Base-by-base conservation (phyloP, 1,140 invertebrate genomes). In the Aphidius ervi region DNA sequence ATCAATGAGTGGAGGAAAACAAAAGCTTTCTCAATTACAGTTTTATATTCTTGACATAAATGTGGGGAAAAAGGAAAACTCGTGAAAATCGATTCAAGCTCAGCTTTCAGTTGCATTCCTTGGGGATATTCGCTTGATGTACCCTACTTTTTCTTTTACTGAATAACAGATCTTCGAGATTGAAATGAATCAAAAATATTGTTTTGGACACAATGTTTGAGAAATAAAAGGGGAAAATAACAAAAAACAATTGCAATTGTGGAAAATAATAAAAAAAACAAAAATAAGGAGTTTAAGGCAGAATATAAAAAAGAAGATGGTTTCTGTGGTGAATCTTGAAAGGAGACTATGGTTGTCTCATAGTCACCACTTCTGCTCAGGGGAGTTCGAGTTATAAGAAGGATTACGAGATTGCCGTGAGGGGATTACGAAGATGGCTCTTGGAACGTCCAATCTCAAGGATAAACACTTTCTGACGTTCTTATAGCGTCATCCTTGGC, bases 341-440 rank as follows among this genome's bases (percentile, higher is more conserved):
- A 4, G 23, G 40, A 58, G 39, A 46, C 46, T 49, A 59, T 59
- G 46, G 40, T 50, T 53, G 58, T 59, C 47, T 63, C 54, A 60
- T 64, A 48, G 55, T 64, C 46, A 58, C 40, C 62, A 60, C 62
- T 59, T 59, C 31, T 54, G 41, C 40, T 56, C 46, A 55, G 46
- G 47, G 41, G 49, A 54, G 61, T 63, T 31, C 68, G 70, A 79
- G 74, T 78, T 79, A 79, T 79, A 78, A 66, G 67, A 69, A 68
- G 73, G 75, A 78, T 78, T 78, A 77, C 76, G 75, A 77, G 76
- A 79, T 79, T 78, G 76, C 76, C 73, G 72, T 72, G 70, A 69
- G 70, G 75, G 74, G 75, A 79, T 79, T 78, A 79, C 75, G 70
- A 75, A 70, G 74, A 79, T 76, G 74, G 73, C 72, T 76, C 71